Percentiles rank a stretch among this genome's conserved stretches.
phyloP scores from a whole-genome alignment of 2,113 vertebrate species.

The Corythoichthys intestinalis region DNA sequence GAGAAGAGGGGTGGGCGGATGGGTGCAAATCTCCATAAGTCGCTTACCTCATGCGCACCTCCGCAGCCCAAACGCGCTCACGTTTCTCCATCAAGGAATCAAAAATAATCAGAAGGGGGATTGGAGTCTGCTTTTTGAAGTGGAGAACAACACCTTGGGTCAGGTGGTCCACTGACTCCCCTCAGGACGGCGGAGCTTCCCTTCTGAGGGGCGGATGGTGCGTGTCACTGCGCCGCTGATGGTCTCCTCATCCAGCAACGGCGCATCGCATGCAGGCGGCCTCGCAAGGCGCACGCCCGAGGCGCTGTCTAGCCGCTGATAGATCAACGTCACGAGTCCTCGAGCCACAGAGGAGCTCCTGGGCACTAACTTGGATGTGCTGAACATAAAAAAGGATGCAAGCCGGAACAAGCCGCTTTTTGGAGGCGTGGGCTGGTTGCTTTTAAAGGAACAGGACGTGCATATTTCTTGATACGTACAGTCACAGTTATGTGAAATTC shows the following conservation, averaged over 20 bases:
- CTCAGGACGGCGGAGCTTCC: background rate
- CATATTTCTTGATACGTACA: background rate
- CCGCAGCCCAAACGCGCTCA: conserved; percentile 55
- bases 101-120: conserved; percentile 39
- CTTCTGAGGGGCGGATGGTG: conserved; percentile 29
- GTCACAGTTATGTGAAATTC: conserved; percentile 4
- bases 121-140: background rate
- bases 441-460: conserved; percentile 71
- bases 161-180: background rate
- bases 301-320: background rate
- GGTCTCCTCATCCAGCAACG: conserved; percentile 13
- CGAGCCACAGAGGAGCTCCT: too few relatives aligned
- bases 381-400: conserved; percentile 69
- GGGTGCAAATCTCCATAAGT: conserved; percentile 53
- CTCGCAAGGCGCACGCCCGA: background rate
- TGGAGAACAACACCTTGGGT: background rate
- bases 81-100: conserved; percentile 37
- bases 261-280: conserved; percentile 1
- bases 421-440: conserved; percentile 75
- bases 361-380: conserved; percentile 68
- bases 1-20: conserved; percentile 30
- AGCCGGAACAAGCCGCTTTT: conserved; percentile 83
- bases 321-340: background rate
- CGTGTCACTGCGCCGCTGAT: conserved; percentile 68
- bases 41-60: conserved; percentile 68